Conservation (phyloP, 92 coral and sea anemone genomes). For the Metridium senile region DNA sequence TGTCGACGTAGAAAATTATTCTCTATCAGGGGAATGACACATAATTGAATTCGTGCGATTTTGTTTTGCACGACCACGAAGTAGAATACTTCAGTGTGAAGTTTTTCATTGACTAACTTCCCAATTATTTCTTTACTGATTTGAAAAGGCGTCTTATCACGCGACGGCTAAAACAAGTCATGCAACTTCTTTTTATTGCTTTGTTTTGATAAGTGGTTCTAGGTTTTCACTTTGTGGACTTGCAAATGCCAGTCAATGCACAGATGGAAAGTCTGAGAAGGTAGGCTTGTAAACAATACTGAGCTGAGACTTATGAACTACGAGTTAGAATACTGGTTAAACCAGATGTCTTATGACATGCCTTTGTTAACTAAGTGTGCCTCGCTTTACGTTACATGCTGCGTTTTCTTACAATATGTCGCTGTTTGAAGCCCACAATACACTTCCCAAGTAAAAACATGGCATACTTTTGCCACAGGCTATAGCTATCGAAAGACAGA, state of each 20-base stretch:
- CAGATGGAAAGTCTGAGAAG: background rate
- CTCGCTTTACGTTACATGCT: background rate
- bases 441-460: background rate
- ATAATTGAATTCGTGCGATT: too few species aligned
- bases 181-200: too few species aligned
- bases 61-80: too few species aligned
- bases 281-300: constrained; percentile 4
- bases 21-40: too few species aligned
- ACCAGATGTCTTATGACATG: constrained; percentile 10
- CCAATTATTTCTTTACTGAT: background rate
- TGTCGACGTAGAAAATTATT: too few species aligned
- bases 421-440: background rate
- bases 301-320: background rate
- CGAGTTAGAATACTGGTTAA: background rate
- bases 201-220: background rate
- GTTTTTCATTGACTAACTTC: background rate
- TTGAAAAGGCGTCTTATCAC: background rate
- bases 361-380: background rate
- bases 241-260: background rate
- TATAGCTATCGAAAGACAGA: background rate
- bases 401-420: background rate
- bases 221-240: background rate
- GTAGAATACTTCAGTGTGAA: background rate
- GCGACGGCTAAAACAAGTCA: background rate
- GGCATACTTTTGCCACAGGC: background rate